Evolutionary conservation across 2,888 invertebrate genomes (phyloP).

Genomic region (Drosophila paramelanica): DNA sequence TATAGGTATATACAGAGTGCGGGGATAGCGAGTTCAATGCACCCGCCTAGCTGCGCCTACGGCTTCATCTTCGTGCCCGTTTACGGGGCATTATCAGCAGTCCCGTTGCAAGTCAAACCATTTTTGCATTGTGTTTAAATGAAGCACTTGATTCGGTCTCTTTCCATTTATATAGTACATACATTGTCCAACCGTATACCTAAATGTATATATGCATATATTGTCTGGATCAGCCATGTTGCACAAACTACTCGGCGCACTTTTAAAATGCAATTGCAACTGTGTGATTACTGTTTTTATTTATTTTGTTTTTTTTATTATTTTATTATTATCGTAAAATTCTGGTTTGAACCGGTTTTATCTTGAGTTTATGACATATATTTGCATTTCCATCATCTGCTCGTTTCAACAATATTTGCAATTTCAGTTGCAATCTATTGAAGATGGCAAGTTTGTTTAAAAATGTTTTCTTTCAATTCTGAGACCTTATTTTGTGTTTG

Average conservation of each 20-base stretch:
- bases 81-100: constrained; percentile 32
- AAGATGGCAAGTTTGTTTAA: too few species aligned
- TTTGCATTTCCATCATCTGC: constrained; percentile 4
- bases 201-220: neutral
- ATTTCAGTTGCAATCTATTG: constrained; percentile 7
- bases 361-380: constrained; percentile 24
- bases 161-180: neutral
- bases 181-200: too few species aligned
- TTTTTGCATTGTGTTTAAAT: constrained; percentile 54
- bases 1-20: constrained; percentile 10
- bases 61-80: constrained; percentile 19
- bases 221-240: constrained; percentile 23
- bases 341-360: constrained; percentile 29
- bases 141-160: constrained; percentile 36
- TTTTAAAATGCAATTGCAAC: constrained; percentile 9
- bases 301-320: neutral
- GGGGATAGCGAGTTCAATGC: constrained; percentile 32
- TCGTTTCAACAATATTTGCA: constrained; percentile 16
- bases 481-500: too few species aligned
- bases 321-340: constrained; percentile 13
- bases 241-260: constrained; percentile 12
- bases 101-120: constrained; percentile 29
- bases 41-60: constrained; percentile 31
- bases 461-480: too few species aligned
- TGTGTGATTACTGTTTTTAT: constrained; percentile 7